Percentiles rank a stretch among this genome's conserved stretches.
phyloP scores from a whole-genome alignment of 2,113 vertebrate genomes.

The Poeciliopsis retropinna region DNA sequence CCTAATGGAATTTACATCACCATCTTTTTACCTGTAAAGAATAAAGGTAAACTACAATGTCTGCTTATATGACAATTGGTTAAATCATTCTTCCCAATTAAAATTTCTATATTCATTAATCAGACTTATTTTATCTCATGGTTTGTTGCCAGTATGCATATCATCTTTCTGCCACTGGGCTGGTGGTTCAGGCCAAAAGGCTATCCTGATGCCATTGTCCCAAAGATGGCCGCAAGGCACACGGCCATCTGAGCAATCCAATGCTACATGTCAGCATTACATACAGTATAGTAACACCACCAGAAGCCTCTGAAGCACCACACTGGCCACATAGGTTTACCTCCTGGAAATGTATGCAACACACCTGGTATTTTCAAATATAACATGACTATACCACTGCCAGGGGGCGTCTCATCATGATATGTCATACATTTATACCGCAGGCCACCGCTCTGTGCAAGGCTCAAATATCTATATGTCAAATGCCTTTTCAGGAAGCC shows the following conservation, averaged over 20 bases:
- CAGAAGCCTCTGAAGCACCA: conserved; percentile 24
- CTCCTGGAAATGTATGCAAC: conserved; percentile 6
- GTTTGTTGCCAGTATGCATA: conserved; percentile 43
- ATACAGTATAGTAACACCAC: conserved; percentile 19
- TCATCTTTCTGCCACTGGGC: conserved; percentile 55
- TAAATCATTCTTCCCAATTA: no score
- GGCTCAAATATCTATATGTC: conserved; percentile 41
- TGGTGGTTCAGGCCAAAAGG: conserved; percentile 40
- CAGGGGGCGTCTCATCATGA: neutral
- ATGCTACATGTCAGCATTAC: conserved; percentile 10
- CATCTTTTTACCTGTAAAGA: no score
- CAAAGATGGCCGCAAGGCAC: conserved; percentile 51
- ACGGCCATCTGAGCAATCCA: conserved; percentile 57
- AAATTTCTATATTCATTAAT: neutral
- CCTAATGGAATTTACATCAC: no score
- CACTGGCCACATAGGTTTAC: neutral
- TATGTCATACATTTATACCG: neutral
- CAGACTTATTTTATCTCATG: neutral
- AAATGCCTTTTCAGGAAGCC: conserved; percentile 47
- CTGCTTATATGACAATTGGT: no score
- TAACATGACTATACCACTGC: neutral
- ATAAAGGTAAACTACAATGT: no score
- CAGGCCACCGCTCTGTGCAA: conserved; percentile 3
- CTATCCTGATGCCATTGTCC: conserved; percentile 24
- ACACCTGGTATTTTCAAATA: conserved; percentile 10